phyloP scores from a whole-genome alignment of 2,797 vertebrate genomes.

The Galaxias olidus region DNA sequence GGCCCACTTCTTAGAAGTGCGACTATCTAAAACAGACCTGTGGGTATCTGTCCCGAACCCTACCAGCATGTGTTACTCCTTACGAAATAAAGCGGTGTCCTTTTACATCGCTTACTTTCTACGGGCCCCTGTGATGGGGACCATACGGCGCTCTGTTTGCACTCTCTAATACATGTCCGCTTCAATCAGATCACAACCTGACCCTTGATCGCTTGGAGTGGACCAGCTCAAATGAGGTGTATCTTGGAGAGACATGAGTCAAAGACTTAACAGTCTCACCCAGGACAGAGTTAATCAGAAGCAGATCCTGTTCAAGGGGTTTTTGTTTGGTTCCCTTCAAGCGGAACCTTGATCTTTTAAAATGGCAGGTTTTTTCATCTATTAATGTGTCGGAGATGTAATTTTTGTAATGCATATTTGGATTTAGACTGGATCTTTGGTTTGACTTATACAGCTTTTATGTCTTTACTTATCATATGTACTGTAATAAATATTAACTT shows the following conservation, averaged over 20 bases:
- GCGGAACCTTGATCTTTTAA: slow-evolving; percentile 25
- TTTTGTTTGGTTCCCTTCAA: slow-evolving; percentile 33
- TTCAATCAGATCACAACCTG: slow-evolving; percentile 38
- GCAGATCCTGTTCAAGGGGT: slow-evolving; percentile 34
- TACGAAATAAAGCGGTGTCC: slow-evolving; percentile 30
- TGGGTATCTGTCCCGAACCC: slow-evolving; percentile 34
- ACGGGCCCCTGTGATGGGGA: slow-evolving; percentile 14
- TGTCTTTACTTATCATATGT: background rate
- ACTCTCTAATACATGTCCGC: slow-evolving; percentile 26
- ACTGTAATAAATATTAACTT: slow-evolving; percentile 9
- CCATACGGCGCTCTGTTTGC: slow-evolving; percentile 21
- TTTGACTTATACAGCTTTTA: background rate
- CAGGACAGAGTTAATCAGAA: slow-evolving; percentile 43
- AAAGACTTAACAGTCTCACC: slow-evolving; percentile 24
- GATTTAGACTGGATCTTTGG: background rate
- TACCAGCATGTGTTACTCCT: slow-evolving; percentile 10
- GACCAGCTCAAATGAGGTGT: slow-evolving; percentile 46
- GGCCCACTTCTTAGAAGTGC: slow-evolving; percentile 6
- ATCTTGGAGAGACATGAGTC: slow-evolving; percentile 54
- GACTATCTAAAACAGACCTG: slow-evolving; percentile 37
- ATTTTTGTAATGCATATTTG: background rate
- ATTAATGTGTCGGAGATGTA: background rate
- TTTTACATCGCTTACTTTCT: slow-evolving; percentile 27
- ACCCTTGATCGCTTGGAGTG: slow-evolving; percentile 36
- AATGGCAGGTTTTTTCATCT: slow-evolving; percentile 22